A percentile compares a stretch with the other conserved stretches of the same genome.
These are phyloP conservation scores for Varecia variegata DNA, from an alignment of 2,797 vertebrate species.

Conservation along the genomic window DNA sequence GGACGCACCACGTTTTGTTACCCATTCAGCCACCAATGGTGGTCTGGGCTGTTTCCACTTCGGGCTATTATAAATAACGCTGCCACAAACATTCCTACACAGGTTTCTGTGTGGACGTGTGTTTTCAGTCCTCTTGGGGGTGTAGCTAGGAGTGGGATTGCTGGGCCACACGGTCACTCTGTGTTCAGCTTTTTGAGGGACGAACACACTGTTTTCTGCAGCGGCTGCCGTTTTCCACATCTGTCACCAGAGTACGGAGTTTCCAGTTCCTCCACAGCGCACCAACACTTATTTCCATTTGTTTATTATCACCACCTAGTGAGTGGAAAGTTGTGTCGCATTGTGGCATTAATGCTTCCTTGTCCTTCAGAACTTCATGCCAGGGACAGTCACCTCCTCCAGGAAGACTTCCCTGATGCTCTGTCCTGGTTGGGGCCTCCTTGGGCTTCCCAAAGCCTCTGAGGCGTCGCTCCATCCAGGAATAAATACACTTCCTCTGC, in stretches of 20 bases:
- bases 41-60: not conserved
- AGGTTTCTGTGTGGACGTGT: not conserved
- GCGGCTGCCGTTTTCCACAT: too few relatives aligned
- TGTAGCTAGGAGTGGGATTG: not conserved
- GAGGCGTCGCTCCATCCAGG: not conserved
- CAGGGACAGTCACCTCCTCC: not conserved
- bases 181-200: not conserved
- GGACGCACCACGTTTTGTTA: rapidly evolving
- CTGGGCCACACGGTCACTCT: not conserved
- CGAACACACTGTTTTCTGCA: not conserved
- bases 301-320: too few relatives aligned
- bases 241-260: too few relatives aligned
- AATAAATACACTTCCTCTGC: not conserved
- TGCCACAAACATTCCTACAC: not conserved
- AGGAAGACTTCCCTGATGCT: not conserved
- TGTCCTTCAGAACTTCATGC: not conserved
- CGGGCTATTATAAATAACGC: not conserved
- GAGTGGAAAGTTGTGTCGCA: not conserved
- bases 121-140: not conserved
- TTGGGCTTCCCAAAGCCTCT: not conserved
- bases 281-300: not conserved
- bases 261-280: not conserved
- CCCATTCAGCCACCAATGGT: rapidly evolving
- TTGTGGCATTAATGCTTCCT: not conserved
- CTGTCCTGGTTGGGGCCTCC: not conserved